These are phyloP conservation scores for Tribolium madens DNA, from an alignment of 1,140 invertebrate genomes.

Conservation along the genomic window DNA sequence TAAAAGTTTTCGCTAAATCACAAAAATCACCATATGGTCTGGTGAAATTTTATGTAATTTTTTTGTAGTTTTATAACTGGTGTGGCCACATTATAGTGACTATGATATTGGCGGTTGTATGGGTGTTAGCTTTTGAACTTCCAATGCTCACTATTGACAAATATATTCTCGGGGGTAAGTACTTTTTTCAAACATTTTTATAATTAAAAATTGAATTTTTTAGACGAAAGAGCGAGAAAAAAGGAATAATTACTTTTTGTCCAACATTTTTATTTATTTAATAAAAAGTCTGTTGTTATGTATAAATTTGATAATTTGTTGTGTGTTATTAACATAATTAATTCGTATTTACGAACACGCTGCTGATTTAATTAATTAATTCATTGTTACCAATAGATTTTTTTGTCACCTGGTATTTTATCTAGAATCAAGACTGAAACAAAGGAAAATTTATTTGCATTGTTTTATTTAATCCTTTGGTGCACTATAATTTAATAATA, in stretches of 20 bases:
- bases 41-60: background rate
- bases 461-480: background rate
- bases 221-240: background rate
- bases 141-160: conserved; percentile 56
- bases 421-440: background rate
- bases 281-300: background rate
- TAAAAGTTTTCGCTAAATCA: background rate
- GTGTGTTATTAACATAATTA: too few species aligned
- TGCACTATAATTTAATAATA: background rate
- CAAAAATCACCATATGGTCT: too few species aligned
- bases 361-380: too few species aligned
- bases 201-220: background rate
- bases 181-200: background rate
- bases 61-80: background rate
- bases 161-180: conserved; percentile 23
- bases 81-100: background rate
- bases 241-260: background rate
- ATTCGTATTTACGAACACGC: too few species aligned
- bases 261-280: background rate
- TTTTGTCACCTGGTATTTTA: too few species aligned
- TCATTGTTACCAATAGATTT: too few species aligned
- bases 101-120: background rate
- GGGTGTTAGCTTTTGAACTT: conserved; percentile 27
- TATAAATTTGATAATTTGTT: too few species aligned
- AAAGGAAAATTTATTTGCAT: background rate